Percentiles rank a stretch among this genome's conserved stretches.
phyloP scores from a whole-genome alignment of 1,140 invertebrate species.

The Euura lappo region DNA sequence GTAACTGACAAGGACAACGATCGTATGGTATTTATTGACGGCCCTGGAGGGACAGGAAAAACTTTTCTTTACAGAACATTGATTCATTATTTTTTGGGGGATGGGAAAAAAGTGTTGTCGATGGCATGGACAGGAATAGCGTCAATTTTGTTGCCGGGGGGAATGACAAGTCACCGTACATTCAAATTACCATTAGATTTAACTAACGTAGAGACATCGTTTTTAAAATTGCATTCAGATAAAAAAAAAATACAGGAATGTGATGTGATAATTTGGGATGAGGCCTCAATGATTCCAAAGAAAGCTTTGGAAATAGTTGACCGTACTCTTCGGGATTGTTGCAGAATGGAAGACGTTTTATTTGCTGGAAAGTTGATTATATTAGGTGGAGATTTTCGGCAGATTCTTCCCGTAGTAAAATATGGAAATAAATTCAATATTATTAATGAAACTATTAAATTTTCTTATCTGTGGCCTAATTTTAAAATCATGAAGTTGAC shows the following conservation, averaged over 20 bases:
- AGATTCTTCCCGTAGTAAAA: too few relatives aligned
- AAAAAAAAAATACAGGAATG: not conserved
- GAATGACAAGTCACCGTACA: constrained; percentile 23
- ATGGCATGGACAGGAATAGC: constrained; percentile 43
- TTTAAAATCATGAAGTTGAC: not conserved
- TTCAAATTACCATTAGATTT: constrained; percentile 28
- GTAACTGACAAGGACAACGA: not conserved
- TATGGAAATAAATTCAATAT: too few relatives aligned
- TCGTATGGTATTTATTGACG: not conserved
- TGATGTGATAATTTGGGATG: not conserved
- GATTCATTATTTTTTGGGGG: constrained; percentile 13
- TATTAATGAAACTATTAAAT: not conserved
- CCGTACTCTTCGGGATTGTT: not conserved
- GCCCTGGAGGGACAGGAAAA: too few relatives aligned
- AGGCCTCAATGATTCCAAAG: constrained; percentile 16
- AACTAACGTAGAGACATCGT: constrained; percentile 9
- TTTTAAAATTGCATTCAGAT: not conserved
- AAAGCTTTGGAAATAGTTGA: constrained; percentile 15
- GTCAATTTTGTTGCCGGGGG: constrained; percentile 31
- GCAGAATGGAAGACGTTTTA: not conserved
- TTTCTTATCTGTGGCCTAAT: not conserved
- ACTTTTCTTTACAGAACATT: constrained; percentile 11
- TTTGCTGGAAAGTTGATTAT: not conserved
- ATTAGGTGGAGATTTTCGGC: too few relatives aligned
- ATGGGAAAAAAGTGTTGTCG: constrained; percentile 12